Conservation (phyloP, 2,797 vertebrate genomes). For the Falco novaeseelandiae region DNA sequence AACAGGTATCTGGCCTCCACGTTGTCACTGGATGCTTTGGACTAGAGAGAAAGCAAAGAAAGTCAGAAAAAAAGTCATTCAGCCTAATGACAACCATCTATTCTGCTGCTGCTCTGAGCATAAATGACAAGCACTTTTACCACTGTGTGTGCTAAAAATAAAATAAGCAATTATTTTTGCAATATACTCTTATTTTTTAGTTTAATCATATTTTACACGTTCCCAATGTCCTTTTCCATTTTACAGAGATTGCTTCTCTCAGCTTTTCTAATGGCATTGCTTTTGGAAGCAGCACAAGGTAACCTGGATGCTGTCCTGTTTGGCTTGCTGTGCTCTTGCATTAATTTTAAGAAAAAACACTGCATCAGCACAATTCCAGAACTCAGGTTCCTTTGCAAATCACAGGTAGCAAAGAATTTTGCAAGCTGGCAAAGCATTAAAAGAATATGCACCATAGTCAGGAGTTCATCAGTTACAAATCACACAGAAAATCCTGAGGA, state of each 20-base stretch:
- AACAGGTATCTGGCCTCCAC: background rate
- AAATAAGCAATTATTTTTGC: background rate
- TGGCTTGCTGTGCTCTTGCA: background rate
- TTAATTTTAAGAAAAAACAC: background rate
- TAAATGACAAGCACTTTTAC: background rate
- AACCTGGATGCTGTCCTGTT: conserved; percentile 45
- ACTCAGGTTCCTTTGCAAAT: background rate
- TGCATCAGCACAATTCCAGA: conserved; percentile 17
- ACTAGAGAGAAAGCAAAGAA: background rate
- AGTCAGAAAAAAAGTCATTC: background rate
- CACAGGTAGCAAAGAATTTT: background rate
- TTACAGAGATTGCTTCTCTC: conserved; percentile 14
- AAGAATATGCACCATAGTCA: background rate
- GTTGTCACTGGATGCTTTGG: background rate
- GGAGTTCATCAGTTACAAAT: background rate
- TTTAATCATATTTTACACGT: background rate
- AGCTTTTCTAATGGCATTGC: background rate
- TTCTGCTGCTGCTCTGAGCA: background rate
- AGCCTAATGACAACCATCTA: background rate
- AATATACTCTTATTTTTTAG: background rate
- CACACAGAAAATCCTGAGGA: background rate
- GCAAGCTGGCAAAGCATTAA: background rate
- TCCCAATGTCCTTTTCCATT: background rate
- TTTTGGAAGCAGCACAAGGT: conserved; percentile 43
- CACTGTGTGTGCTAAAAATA: accelerated